Conservation (phyloP, 2,797 vertebrate species). For the Anas flavirostris region DNA sequence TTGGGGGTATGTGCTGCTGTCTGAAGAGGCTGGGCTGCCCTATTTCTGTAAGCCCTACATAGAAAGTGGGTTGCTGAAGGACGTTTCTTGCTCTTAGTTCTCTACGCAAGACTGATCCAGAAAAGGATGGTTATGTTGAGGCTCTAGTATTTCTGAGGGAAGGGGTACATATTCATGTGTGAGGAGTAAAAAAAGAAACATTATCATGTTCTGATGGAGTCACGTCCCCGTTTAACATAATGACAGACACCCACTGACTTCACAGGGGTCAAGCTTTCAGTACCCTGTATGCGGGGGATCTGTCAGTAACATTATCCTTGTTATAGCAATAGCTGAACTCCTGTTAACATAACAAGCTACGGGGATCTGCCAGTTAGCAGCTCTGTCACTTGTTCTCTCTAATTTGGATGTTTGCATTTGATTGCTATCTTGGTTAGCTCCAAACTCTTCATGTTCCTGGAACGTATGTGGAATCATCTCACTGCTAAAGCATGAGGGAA, state of each 20-base stretch:
- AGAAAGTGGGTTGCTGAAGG: background rate
- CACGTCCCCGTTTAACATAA: slow-evolving; percentile 17
- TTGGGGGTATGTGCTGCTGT: background rate
- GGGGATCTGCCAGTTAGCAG: slow-evolving; percentile 45
- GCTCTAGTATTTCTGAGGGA: slow-evolving; percentile 7
- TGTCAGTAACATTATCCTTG: slow-evolving; percentile 56
- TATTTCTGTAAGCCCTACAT: background rate
- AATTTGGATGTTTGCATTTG: background rate
- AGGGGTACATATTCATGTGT: background rate
- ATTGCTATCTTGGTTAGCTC: slow-evolving; percentile 65
- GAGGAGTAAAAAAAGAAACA: slow-evolving; percentile 34
- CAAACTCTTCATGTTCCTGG: background rate
- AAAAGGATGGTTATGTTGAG: slow-evolving; percentile 23
- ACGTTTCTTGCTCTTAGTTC: background rate
- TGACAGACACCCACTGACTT: slow-evolving; percentile 57
- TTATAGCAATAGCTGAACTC: slow-evolving; percentile 63
- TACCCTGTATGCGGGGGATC: background rate
- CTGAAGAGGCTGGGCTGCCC: background rate
- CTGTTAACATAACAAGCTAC: slow-evolving; percentile 32
- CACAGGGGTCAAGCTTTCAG: slow-evolving; percentile 58
- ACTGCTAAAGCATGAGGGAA: background rate
- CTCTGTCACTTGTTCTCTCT: slow-evolving; percentile 7
- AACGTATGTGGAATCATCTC: background rate
- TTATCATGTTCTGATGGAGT: background rate
- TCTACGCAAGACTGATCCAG: background rate